Percentiles rank a stretch among this genome's conserved stretches.
phyloP scores from a whole-genome alignment of 2,797 vertebrate genomes.

The Lagodon rhomboides region DNA sequence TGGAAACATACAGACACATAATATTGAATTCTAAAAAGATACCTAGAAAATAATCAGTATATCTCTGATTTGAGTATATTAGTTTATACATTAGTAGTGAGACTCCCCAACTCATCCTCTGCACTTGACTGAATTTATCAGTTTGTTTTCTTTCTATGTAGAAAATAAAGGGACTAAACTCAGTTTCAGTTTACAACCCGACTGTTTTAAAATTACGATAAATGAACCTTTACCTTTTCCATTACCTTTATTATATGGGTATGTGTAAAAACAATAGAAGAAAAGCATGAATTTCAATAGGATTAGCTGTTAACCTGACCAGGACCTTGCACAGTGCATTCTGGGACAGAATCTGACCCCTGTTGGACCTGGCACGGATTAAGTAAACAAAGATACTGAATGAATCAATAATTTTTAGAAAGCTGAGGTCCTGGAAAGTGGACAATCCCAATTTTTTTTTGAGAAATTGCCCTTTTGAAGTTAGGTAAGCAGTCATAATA shows the following conservation, averaged over 20 bases:
- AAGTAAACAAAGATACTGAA: neutral
- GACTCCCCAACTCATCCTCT: too few relatives aligned
- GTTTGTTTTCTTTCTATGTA: too few relatives aligned
- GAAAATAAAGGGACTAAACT: too few relatives aligned
- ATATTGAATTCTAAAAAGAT: neutral
- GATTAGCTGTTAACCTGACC: neutral
- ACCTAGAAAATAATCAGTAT: neutral
- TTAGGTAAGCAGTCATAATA: neutral
- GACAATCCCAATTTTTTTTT: neutral
- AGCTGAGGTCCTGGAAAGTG: neutral
- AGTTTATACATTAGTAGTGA: too few relatives aligned
- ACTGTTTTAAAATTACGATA: too few relatives aligned
- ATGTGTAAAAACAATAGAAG: neutral
- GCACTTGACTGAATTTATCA: too few relatives aligned
- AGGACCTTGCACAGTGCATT: neutral
- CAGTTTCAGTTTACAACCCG: too few relatives aligned
- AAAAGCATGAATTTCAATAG: neutral
- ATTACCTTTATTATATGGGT: too few relatives aligned
- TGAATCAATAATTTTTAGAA: neutral
- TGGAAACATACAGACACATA: neutral
- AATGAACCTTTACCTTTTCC: too few relatives aligned
- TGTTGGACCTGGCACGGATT: neutral
- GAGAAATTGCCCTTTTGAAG: neutral
- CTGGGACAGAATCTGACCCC: constrained; percentile 3
- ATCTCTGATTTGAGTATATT: neutral